Conservation (phyloP, 92 coral and sea anemone species). For the Epizoanthus rinbou region DNA sequence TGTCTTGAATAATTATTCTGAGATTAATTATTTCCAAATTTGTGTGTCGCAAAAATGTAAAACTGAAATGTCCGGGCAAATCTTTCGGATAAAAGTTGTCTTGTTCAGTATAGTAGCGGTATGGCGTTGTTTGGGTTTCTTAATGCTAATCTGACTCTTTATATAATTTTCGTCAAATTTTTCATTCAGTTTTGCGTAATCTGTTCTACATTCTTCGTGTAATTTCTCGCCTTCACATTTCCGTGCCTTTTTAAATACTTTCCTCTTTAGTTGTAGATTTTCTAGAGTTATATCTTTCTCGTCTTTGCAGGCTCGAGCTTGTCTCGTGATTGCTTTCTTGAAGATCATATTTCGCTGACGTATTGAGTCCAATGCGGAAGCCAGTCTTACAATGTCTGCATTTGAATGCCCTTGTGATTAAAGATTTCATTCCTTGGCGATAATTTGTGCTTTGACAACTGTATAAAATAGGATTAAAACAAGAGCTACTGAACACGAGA, state of each 20-base stretch:
- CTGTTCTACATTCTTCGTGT: too few species aligned
- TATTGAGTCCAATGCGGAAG: not conserved
- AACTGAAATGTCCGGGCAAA: too few species aligned
- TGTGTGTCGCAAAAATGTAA: too few species aligned
- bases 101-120: too few species aligned
- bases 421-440: conserved; percentile 15
- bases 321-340: conserved; percentile 18
- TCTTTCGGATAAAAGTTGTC: too few species aligned
- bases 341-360: conserved; percentile 17
- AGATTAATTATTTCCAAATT: too few species aligned
- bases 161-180: too few species aligned
- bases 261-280: conserved; percentile 17
- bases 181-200: too few species aligned
- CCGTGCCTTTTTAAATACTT: not conserved
- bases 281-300: conserved; percentile 8
- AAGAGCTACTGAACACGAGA: conserved; percentile 26
- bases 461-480: conserved; percentile 26
- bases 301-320: conserved; percentile 12
- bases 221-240: too few species aligned
- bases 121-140: too few species aligned
- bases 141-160: too few species aligned
- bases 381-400: not conserved
- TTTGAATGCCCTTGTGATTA: not conserved
- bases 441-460: conserved; percentile 34
- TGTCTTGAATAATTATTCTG: too few species aligned